Evolutionary conservation across 2,113 vertebrate genomes (phyloP).

Genomic region (Macrotus californicus): DNA sequence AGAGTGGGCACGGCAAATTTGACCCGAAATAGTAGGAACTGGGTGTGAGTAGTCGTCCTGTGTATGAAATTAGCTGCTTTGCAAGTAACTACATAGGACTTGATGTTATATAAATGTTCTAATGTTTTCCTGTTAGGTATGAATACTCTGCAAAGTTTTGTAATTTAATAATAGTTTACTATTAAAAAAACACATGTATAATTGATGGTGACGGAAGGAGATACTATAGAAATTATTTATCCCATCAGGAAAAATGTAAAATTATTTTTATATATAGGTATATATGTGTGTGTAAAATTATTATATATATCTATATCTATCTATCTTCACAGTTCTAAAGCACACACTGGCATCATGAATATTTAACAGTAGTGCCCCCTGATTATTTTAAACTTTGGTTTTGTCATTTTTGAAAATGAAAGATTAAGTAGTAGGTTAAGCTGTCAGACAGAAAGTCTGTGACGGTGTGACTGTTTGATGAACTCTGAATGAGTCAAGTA

Average conservation of each 20-base stretch:
- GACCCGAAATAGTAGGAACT: not conserved
- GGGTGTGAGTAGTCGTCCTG: not conserved
- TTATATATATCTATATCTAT: too few species aligned
- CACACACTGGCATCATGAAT: not conserved
- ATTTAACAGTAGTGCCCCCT: not conserved
- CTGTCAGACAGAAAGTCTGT: not conserved
- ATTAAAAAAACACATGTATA: not conserved
- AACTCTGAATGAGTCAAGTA: not conserved
- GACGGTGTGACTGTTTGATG: not conserved
- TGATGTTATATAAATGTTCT: not conserved
- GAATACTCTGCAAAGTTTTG: not conserved
- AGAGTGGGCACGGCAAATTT: not conserved
- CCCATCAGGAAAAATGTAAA: not conserved
- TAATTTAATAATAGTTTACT: not conserved
- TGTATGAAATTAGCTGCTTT: not conserved
- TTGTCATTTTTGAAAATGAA: conserved; percentile 3
- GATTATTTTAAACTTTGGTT: not conserved
- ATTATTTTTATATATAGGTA: too few species aligned
- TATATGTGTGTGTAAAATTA: too few species aligned
- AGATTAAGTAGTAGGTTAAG: not conserved
- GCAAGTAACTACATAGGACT: not conserved
- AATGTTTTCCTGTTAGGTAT: not conserved
- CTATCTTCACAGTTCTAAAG: not conserved
- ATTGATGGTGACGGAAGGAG: not conserved
- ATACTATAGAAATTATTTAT: not conserved